Evolutionary conservation across 2,113 vertebrate species (phyloP).

Genomic region (Amphiprion ocellaris): DNA sequence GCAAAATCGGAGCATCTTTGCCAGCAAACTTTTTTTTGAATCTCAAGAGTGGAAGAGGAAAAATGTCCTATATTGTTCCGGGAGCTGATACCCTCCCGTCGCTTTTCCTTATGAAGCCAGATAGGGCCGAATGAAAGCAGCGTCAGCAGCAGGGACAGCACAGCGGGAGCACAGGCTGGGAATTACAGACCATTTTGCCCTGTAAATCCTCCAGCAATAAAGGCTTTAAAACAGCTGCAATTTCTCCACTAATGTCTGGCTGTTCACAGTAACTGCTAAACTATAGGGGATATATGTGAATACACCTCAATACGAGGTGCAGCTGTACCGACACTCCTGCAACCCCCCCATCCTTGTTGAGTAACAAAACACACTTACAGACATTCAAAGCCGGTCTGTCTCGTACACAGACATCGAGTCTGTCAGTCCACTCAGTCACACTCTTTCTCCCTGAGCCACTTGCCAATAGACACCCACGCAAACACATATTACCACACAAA

Average conservation of each 20-base stretch:
- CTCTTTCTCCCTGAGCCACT: constrained; percentile 45
- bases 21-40: constrained; percentile 58
- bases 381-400: constrained; percentile 35
- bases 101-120: constrained; percentile 50
- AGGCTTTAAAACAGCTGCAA: constrained; percentile 68
- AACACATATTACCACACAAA: constrained; percentile 40
- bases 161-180: constrained; percentile 57
- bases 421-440: constrained; percentile 48
- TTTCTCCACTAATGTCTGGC: constrained; percentile 61
- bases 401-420: constrained; percentile 17
- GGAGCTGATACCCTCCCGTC: constrained; percentile 53
- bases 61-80: constrained; percentile 59
- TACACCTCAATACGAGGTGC: constrained; percentile 43
- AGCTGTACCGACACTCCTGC: constrained; percentile 22
- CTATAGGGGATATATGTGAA: constrained; percentile 47
- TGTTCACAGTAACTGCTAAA: constrained; percentile 55
- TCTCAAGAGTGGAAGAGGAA: constrained; percentile 44
- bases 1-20: constrained; percentile 44
- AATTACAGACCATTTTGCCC: constrained; percentile 63
- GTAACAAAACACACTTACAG: constrained; percentile 46
- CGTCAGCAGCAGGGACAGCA: constrained; percentile 62
- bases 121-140: constrained; percentile 50
- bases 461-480: constrained; percentile 44
- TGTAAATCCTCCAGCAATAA: constrained; percentile 62
- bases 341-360: constrained; percentile 7